Conservation (phyloP, 2,113 vertebrate genomes). For the Thamnaconus septentrionalis region DNA sequence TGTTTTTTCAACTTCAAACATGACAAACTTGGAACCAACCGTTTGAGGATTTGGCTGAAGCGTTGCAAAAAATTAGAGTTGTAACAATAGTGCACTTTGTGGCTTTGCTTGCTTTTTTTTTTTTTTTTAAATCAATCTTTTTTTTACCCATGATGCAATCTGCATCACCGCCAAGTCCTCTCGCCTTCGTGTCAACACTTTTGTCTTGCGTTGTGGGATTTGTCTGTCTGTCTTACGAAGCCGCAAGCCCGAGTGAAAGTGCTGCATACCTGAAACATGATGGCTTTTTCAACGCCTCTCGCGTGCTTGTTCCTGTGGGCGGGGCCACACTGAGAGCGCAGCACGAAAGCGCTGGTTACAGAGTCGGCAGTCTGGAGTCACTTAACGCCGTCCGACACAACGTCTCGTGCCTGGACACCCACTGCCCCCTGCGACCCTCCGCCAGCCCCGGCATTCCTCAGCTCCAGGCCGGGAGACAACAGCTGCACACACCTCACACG, state of each 20-base stretch:
- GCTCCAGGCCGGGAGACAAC: constrained; percentile 13
- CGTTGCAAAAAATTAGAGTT: too few relatives aligned
- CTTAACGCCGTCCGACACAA: constrained; percentile 28
- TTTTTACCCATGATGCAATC: too few relatives aligned
- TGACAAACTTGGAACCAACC: too few relatives aligned
- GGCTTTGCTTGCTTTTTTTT: too few relatives aligned
- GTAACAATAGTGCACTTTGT: too few relatives aligned
- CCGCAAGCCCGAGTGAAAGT: neutral
- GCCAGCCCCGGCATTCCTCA: constrained; percentile 39
- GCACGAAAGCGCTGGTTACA: constrained; percentile 13
- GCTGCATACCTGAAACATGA: neutral
- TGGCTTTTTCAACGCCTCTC: neutral
- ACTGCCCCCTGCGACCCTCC: constrained; percentile 28
- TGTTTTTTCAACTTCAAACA: too few relatives aligned
- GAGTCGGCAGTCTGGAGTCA: constrained; percentile 9
- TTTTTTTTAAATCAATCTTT: too few relatives aligned
- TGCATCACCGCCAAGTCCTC: too few relatives aligned
- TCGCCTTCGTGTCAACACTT: neutral
- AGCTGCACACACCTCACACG: constrained; percentile 48
- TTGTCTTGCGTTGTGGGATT: neutral
- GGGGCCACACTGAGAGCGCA: neutral
- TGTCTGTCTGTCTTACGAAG: neutral
- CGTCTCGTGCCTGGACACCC: constrained; percentile 37
- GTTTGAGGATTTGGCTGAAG: too few relatives aligned
- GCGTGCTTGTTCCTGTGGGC: neutral